A percentile compares a stretch with the other conserved stretches of the same genome.
Conservation (phyloP, 1,140 invertebrate genomes). For the Mizuhopecten yessoensis region DNA sequence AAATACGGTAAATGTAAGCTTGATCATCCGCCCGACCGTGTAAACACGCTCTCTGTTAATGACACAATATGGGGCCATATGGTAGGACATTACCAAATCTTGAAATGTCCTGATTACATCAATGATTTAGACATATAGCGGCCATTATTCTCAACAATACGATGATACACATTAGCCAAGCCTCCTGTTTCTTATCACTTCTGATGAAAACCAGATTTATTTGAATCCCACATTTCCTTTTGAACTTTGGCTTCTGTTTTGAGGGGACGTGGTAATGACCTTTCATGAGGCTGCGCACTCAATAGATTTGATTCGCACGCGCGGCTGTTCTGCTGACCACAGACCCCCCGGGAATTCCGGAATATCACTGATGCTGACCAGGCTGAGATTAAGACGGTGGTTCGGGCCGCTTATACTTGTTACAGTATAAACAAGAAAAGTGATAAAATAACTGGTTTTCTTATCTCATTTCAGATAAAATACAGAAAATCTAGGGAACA, state of each 20-base stretch:
- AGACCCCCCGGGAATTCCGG: not conserved
- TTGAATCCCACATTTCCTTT: conserved; percentile 38
- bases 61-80: conserved; percentile 12
- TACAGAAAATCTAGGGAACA: not conserved
- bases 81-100: not conserved
- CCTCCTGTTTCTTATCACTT: conserved; percentile 1
- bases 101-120: not conserved
- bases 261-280: not conserved
- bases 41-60: not conserved
- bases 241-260: conserved; percentile 38
- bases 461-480: not conserved
- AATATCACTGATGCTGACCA: not conserved
- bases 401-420: not conserved
- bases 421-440: not conserved
- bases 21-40: not conserved
- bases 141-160: conserved; percentile 19
- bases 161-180: conserved; percentile 33
- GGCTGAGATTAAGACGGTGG: not conserved
- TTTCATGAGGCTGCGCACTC: conserved; percentile 29
- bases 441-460: not conserved
- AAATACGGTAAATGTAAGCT: not conserved
- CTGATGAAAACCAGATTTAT: conserved; percentile 23
- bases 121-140: not conserved
- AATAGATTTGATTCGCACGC: conserved; percentile 30
- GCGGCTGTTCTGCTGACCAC: not conserved